Conservation (phyloP, 2,113 vertebrate species). For the Addax nasomaculatus region DNA sequence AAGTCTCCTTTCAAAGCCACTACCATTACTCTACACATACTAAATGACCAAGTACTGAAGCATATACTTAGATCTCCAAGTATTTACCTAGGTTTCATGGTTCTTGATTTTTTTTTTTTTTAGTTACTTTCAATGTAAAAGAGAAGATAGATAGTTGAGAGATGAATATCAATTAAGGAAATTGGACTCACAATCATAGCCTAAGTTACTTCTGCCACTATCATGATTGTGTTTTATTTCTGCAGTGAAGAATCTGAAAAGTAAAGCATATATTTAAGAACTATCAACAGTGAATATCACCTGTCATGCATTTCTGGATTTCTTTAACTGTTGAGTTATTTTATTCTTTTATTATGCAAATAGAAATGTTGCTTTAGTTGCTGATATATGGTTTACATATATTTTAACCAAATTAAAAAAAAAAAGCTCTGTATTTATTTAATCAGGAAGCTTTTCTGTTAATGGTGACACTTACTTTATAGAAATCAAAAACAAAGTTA, state of each 20-base stretch:
- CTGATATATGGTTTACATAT: neutral
- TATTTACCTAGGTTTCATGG: neutral
- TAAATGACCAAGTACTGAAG: neutral
- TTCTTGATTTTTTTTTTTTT: neutral
- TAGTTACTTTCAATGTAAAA: neutral
- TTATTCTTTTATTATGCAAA: neutral
- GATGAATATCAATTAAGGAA: neutral
- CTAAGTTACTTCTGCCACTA: neutral
- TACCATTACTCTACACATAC: neutral
- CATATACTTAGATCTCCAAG: neutral
- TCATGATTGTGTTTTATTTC: neutral
- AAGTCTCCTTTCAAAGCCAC: neutral
- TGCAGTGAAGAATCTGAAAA: neutral
- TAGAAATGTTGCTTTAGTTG: neutral
- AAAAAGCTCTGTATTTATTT: neutral
- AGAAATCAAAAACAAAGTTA: slow-evolving; percentile 50
- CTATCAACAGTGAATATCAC: neutral
- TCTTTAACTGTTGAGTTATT: neutral
- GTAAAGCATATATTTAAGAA: neutral
- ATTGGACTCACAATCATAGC: neutral
- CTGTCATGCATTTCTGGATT: neutral
- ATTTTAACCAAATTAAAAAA: neutral
- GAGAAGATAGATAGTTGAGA: neutral
- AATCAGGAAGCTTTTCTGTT: slow-evolving; percentile 42
- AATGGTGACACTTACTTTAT: slow-evolving; percentile 29